These are phyloP conservation scores for Colaptes auratus DNA, from an alignment of 2,113 vertebrate genomes.

Conservation along the genomic window DNA sequence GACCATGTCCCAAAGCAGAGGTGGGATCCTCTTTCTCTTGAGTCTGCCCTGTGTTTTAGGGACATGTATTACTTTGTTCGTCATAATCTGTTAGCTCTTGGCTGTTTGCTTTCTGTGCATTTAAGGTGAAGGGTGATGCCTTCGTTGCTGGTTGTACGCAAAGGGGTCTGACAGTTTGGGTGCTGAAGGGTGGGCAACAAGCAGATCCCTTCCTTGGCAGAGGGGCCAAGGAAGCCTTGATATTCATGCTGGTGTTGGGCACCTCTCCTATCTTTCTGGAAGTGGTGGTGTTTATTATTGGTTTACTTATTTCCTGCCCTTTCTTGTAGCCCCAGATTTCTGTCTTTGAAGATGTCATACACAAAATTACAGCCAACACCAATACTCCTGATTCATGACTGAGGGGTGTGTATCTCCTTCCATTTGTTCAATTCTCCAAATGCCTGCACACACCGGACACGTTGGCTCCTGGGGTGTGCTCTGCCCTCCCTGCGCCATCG, in stretches of 20 bases:
- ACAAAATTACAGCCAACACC: not conserved
- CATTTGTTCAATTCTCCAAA: not conserved
- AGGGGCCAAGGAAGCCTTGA: fast-evolving
- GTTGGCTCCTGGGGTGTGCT: not conserved
- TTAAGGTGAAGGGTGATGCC: not conserved
- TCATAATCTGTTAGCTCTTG: not conserved
- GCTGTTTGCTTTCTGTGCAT: not conserved
- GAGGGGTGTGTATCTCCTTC: not conserved
- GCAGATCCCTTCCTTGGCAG: not conserved
- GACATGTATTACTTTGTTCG: not conserved
- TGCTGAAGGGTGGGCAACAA: not conserved
- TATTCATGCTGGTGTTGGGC: fast-evolving
- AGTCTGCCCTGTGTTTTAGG: not conserved
- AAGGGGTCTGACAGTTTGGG: fast-evolving
- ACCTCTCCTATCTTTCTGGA: not conserved
- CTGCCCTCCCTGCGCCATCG: not conserved
- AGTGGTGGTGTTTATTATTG: not conserved
- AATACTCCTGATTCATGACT: not conserved
- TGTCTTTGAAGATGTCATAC: not conserved
- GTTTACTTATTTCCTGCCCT: not conserved
- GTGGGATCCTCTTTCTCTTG: not conserved
- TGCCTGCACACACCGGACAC: not conserved
- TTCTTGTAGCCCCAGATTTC: not conserved
- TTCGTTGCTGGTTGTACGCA: not conserved
- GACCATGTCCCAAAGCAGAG: fast-evolving